Evolutionary conservation across 2,888 invertebrate species (phyloP).

Genomic region (Lepidochrysops patricia): DNA sequence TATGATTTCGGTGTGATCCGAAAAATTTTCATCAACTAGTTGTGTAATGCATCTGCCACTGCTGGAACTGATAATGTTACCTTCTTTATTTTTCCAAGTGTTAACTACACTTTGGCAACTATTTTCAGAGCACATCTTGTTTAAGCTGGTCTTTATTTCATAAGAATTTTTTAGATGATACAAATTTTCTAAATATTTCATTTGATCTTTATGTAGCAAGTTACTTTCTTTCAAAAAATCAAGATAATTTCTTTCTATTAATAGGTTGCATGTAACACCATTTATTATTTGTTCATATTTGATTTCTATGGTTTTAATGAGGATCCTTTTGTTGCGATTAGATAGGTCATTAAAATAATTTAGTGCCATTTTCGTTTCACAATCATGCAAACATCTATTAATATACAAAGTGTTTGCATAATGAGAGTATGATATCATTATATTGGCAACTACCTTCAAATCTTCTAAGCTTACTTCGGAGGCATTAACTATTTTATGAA

Average conservation of each 20-base stretch:
- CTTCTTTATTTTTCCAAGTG: constrained; percentile 34
- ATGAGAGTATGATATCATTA: constrained; percentile 41
- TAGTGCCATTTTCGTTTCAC: constrained; percentile 51
- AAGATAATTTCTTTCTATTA: constrained; percentile 56
- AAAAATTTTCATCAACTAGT: constrained; percentile 37
- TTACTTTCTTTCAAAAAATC: constrained; percentile 62
- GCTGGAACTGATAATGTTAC: constrained; percentile 35
- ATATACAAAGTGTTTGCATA: constrained; percentile 53
- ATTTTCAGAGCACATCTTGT: constrained; percentile 46
- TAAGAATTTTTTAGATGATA: constrained; percentile 61
- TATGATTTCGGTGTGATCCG: constrained; percentile 36
- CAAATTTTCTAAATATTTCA: constrained; percentile 46
- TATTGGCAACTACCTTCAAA: constrained; percentile 46
- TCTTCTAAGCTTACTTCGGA: constrained; percentile 48
- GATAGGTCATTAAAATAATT: constrained; percentile 46
- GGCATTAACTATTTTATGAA: constrained; percentile 51
- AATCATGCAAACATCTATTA: constrained; percentile 51
- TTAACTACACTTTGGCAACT: constrained; percentile 33
- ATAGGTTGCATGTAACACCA: constrained; percentile 31
- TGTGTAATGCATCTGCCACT: constrained; percentile 41
- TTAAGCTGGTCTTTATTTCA: constrained; percentile 38
- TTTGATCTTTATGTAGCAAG: constrained; percentile 39
- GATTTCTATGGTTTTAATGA: constrained; percentile 43
- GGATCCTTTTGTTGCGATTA: constrained; percentile 39
- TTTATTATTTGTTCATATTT: constrained; percentile 61